phyloP scores from a whole-genome alignment of 2,113 vertebrate genomes.

The Psophia crepitans region DNA sequence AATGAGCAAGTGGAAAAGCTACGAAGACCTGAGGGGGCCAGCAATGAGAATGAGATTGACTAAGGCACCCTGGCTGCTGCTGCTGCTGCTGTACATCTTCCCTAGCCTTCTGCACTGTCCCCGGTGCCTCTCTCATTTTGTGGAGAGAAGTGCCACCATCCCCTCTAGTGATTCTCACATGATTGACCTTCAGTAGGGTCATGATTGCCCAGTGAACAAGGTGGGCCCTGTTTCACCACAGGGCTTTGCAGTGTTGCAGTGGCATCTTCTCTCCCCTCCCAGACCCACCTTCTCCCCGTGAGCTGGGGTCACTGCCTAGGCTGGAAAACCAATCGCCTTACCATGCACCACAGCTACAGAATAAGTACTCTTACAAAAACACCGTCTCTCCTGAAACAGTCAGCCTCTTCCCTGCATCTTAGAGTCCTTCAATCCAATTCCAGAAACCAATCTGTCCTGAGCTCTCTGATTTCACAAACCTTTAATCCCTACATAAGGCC shows the following conservation, averaged over 20 bases:
- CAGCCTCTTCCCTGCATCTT: background rate
- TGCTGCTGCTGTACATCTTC: conserved; percentile 14
- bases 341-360: background rate
- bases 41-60: conserved; percentile 92
- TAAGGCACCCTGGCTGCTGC: conserved; percentile 63
- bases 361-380: background rate
- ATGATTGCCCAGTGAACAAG: background rate
- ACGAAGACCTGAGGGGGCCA: conserved; percentile 90
- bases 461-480: background rate
- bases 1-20: conserved; percentile 96
- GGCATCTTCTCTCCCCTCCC: background rate
- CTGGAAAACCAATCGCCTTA: conserved; percentile 32
- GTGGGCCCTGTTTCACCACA: background rate
- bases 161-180: conserved; percentile 28
- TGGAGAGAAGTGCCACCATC: conserved; percentile 6
- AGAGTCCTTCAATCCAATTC: background rate
- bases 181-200: conserved; percentile 1
- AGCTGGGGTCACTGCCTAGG: conserved; percentile 36
- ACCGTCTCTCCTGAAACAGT: background rate
- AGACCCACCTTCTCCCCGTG: background rate
- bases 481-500: background rate
- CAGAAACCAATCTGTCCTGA: background rate
- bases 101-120: background rate
- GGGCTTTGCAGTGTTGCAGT: conserved; percentile 14
- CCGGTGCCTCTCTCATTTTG: background rate